Evolutionary conservation across 2,888 invertebrate species (phyloP).

Genomic region (Acronicta psi): DNA sequence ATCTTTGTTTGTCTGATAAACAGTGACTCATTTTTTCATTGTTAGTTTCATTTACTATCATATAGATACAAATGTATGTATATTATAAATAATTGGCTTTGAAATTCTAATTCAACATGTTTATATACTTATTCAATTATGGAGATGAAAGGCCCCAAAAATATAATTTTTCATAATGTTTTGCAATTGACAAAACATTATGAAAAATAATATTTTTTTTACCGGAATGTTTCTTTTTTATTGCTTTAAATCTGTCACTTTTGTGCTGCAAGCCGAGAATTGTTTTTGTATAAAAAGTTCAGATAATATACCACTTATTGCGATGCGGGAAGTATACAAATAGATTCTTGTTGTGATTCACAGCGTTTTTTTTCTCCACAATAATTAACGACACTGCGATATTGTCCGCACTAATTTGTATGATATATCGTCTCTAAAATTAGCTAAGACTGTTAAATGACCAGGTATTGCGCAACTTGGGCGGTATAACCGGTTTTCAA

Average conservation of each 20-base stretch:
- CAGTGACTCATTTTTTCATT: constrained; percentile 30
- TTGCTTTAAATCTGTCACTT: constrained; percentile 4
- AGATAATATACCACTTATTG: constrained; percentile 43
- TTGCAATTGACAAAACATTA: too few relatives aligned
- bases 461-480: constrained; percentile 46
- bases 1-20: constrained; percentile 23
- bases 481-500: constrained; percentile 60
- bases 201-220: background rate
- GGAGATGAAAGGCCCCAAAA: too few relatives aligned
- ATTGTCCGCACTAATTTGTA: constrained; percentile 32
- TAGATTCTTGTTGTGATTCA: constrained; percentile 52
- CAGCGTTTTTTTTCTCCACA: constrained; percentile 36
- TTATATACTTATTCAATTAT: too few relatives aligned
- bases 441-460: constrained; percentile 27
- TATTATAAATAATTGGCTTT: too few relatives aligned
- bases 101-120: too few relatives aligned
- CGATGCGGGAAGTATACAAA: constrained; percentile 44
- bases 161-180: too few relatives aligned
- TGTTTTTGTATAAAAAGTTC: constrained; percentile 10
- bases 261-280: background rate
- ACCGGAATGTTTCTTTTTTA: background rate
- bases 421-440: constrained; percentile 10
- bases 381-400: constrained; percentile 31
- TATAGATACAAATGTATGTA: background rate
- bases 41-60: background rate